Evolutionary conservation across 2,888 invertebrate genomes (phyloP), one percentile per base, ranked within the genome.

Genomic region (Chrysolina americana): DNA sequence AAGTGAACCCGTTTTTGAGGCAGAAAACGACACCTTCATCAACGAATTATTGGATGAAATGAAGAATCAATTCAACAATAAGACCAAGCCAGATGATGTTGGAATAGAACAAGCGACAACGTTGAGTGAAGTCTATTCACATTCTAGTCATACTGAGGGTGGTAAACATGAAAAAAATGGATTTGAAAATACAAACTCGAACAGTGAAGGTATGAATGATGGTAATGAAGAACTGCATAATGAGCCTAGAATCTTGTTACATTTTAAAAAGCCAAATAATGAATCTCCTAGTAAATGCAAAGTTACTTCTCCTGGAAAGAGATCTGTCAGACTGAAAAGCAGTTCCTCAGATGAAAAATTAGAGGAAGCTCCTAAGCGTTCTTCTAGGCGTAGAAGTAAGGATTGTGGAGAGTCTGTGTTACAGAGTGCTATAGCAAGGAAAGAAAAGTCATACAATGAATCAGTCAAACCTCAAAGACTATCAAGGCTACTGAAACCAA

Each of bases 361-460:
- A 23, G 79, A 80, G 19, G 74, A 90, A 71, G 89, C 88, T 65
- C 81, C 91, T 0, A 94, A 94, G 85, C 89, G 94, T 21, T 92
- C 92, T 0, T 91, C 92, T 0, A 89, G 93, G 68, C 89, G 93
- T 48, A 88, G 92, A 64, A 92, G 92, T 79, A 92, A 92, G 83
- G 92, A 93, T 80, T 90, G 88, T 59, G 87, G 87, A 17, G 91
- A 92, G 76, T 92, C 93, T 65, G 90, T 93, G 41, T 86, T 94
- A 23, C 92, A 93, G 76, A 92, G 91, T 86, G 93, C 94, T 11
- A 94, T 94, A 81, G 93, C 93, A 0, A 89, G 93, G 15, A 94
- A 94, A 84, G 93, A 94, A 84, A 94, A 93, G 80, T 92, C 92
- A 0, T 93, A 92, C 81, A 91, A 91, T 81, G 90, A 90, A 80